These are phyloP conservation scores for Rhinoraja longicauda DNA, from an alignment of 2,797 vertebrate genomes.

Conservation along the genomic window DNA sequence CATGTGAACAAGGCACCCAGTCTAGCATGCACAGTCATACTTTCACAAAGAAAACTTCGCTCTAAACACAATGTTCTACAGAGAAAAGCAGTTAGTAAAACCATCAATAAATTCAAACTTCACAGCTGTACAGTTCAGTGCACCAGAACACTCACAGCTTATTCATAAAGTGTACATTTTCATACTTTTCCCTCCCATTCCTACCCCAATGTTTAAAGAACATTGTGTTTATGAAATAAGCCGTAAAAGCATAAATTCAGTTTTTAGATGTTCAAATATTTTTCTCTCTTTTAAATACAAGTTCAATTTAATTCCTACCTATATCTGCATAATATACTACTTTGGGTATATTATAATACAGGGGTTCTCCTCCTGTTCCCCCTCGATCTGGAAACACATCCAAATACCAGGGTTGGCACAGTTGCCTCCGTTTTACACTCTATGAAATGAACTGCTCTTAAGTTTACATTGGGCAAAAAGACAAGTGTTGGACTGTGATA, in stretches of 20 bases:
- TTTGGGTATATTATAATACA: slow-evolving; percentile 45
- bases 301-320: slow-evolving; percentile 46
- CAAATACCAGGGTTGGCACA: not conserved
- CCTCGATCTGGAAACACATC: not conserved
- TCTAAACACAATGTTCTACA: slow-evolving; percentile 33
- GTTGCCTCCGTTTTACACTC: slow-evolving; percentile 15
- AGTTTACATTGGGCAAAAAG: not conserved
- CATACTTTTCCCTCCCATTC: slow-evolving; percentile 18
- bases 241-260: slow-evolving; percentile 49
- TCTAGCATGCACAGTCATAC: slow-evolving; percentile 16
- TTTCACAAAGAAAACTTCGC: slow-evolving; percentile 1
- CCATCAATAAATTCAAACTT: slow-evolving; percentile 54
- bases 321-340: slow-evolving; percentile 50
- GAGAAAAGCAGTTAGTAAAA: slow-evolving; percentile 46
- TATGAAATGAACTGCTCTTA: slow-evolving; percentile 19
- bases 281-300: slow-evolving; percentile 32
- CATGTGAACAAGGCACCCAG: slow-evolving; percentile 33
- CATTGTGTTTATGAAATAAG: slow-evolving; percentile 58
- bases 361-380: slow-evolving; percentile 68
- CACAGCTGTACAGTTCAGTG: slow-evolving; percentile 64
- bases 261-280: slow-evolving; percentile 34
- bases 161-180: slow-evolving; percentile 54
- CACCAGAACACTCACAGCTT: slow-evolving; percentile 58
- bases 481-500: not conserved
- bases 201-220: slow-evolving; percentile 56